These are phyloP conservation scores for Platichthys stellatus DNA, from an alignment of 2,113 vertebrate genomes.

Conservation along the genomic window DNA sequence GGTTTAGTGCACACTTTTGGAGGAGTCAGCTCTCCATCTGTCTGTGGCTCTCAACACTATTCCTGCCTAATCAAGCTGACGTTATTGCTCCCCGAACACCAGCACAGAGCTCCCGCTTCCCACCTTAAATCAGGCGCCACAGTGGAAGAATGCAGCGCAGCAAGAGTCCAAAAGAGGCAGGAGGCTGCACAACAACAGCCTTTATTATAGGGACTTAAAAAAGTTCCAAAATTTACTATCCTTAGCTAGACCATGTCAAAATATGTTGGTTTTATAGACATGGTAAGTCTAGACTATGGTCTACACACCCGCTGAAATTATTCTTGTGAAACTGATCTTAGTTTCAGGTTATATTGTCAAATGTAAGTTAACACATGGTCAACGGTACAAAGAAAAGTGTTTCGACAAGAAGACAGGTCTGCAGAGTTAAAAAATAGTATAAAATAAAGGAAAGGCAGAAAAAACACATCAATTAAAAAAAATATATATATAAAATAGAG, in stretches of 20 bases:
- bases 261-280: background rate
- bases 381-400: no score
- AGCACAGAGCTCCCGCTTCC: slow-evolving; percentile 51
- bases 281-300: no score
- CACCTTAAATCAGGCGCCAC: slow-evolving; percentile 74
- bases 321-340: no score
- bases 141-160: slow-evolving; percentile 35
- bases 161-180: background rate
- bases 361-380: no score
- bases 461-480: no score
- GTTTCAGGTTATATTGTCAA: no score
- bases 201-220: background rate
- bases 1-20: slow-evolving; percentile 27
- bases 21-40: slow-evolving; percentile 78
- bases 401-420: no score
- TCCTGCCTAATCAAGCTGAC: slow-evolving; percentile 78
- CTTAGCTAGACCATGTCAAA: background rate
- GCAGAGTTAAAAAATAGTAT: no score
- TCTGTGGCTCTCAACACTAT: slow-evolving; percentile 59
- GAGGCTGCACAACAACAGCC: background rate
- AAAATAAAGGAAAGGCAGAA: no score
- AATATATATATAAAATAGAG: no score
- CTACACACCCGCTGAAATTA: no score
- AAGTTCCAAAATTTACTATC: background rate
- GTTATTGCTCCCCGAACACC: slow-evolving; percentile 73